Base-by-base conservation (phyloP, 92 coral and sea anemone genomes). In the Paramuricea clavata region DNA sequence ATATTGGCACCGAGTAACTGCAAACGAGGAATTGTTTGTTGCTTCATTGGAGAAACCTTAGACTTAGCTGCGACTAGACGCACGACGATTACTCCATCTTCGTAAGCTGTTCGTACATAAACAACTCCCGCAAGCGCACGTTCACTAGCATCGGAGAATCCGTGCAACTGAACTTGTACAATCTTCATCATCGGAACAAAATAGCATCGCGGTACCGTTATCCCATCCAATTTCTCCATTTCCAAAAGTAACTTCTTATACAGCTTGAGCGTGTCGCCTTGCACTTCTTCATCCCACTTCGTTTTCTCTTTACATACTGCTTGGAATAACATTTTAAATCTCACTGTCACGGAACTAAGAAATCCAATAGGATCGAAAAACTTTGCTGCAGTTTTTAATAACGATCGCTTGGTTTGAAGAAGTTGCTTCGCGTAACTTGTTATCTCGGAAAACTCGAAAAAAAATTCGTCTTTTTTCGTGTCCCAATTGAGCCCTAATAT, bases 11-110 rank as follows among this genome's bases (percentile, higher is more conserved):
- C 42, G 27, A 68, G 42, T 35, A 68, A 30, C 27, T 68, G 33
- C 74, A 68, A 27, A 68, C 44, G 74, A 2, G 39, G 74, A 30
- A 68, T 68, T 16, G 41, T 68, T 68, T 68, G 74, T 27, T 68
- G 39, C 44, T 9, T 68, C 36, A 68, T 68, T 68, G 74, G n/a
- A n/a, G n/a, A n/a, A n/a, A n/a, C n/a, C n/a, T n/a, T n/a, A n/a
- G 74, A 30, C 42, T 68, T 68, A 27, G 74, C 39, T 68, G 74
- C 74, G 19, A 68, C n/a, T n/a, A n/a, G n/a, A n/a, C n/a, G n/a
- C n/a, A n/a, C n/a, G n/a, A n/a, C n/a, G n/a, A n/a, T n/a, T n/a
- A n/a, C n/a, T n/a, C n/a, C n/a, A n/a, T n/a, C n/a, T n/a, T n/a
- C n/a, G n/a, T n/a, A n/a, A n/a, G n/a, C n/a, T n/a, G n/a, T n/a